Evolutionary conservation across 2,888 invertebrate genomes (phyloP).

Genomic region (Caenorhabditis angaria): DNA sequence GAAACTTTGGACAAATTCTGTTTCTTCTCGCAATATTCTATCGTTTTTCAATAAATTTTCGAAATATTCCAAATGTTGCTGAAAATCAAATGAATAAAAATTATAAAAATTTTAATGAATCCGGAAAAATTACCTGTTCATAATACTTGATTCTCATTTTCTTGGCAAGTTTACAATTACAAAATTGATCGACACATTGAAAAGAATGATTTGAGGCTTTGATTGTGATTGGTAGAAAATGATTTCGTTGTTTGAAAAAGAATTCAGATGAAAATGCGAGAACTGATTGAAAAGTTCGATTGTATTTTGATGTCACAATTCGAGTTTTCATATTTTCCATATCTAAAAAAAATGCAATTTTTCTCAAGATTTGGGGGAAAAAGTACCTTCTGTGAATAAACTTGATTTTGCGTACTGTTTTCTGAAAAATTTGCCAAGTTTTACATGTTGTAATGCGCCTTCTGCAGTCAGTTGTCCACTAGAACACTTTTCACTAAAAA

Average conservation of each 20-base stretch:
- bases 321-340: conserved; percentile 22
- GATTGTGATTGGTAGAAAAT: conserved; percentile 20
- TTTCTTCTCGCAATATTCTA: conserved; percentile 19
- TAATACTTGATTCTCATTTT: conserved; percentile 33
- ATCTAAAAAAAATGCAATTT: conserved; percentile 5
- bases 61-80: not conserved
- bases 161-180: conserved; percentile 34
- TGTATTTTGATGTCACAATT: conserved; percentile 81
- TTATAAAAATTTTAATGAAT: too few relatives aligned
- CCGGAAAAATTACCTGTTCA: conserved; percentile 17
- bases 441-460: conserved; percentile 85
- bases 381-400: conserved; percentile 43
- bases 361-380: not conserved
- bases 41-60: not conserved
- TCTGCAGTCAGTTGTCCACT: conserved; percentile 81
- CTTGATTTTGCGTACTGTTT: conserved; percentile 70
- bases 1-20: not conserved
- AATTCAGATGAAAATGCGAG: conserved; percentile 83
- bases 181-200: conserved; percentile 47
- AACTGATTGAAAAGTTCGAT: conserved; percentile 90
- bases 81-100: too few relatives aligned
- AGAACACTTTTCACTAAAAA: conserved; percentile 51
- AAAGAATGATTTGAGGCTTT: conserved; percentile 46
- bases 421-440: conserved; percentile 80
- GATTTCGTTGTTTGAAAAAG: conserved; percentile 72